Percentiles rank a stretch among this genome's conserved stretches.
Evolutionary conservation across 1,140 invertebrate species (phyloP).

Genomic region (Sarcophaga peregrina): DNA sequence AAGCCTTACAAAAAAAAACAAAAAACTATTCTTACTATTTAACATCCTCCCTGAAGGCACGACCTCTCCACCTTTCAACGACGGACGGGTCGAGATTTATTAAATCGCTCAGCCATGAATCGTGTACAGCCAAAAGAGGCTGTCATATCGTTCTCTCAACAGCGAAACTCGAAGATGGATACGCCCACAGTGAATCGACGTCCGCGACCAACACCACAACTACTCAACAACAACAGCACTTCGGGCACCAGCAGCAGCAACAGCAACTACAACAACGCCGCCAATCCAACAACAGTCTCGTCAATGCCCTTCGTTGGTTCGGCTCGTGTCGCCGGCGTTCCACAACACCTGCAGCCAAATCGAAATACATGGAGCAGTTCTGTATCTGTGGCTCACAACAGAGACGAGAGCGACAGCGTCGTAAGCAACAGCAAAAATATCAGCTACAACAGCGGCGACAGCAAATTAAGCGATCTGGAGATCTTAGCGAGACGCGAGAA

Average conservation of each 20-base stretch:
- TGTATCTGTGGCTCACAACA: constrained; percentile 62
- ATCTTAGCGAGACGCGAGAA: constrained; percentile 67
- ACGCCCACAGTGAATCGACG: constrained; percentile 66
- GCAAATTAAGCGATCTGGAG: constrained; percentile 67
- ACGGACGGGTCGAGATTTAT: constrained; percentile 66
- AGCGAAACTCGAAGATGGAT: constrained; percentile 68
- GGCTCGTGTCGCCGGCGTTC: constrained; percentile 54
- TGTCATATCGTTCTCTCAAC: constrained; percentile 67
- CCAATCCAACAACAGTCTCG: constrained; percentile 50
- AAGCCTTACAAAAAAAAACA: constrained; percentile 4
- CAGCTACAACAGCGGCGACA: constrained; percentile 61
- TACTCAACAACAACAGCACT: constrained; percentile 45
- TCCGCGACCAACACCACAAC: constrained; percentile 59
- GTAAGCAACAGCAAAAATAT: constrained; percentile 56
- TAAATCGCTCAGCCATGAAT: constrained; percentile 65
- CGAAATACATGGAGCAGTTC: constrained; percentile 65
- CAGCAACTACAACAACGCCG: constrained; percentile 54
- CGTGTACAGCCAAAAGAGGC: constrained; percentile 66
- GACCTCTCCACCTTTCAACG: constrained; percentile 67
- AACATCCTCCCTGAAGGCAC: constrained; percentile 53
- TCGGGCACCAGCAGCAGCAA: constrained; percentile 7
- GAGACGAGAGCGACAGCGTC: constrained; percentile 54
- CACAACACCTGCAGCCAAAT: constrained; percentile 56
- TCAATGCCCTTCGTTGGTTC: constrained; percentile 52
- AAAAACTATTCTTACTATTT: neutral